phyloP scores from a whole-genome alignment of 2,888 invertebrate species.

The Galerucella calmariensis region DNA sequence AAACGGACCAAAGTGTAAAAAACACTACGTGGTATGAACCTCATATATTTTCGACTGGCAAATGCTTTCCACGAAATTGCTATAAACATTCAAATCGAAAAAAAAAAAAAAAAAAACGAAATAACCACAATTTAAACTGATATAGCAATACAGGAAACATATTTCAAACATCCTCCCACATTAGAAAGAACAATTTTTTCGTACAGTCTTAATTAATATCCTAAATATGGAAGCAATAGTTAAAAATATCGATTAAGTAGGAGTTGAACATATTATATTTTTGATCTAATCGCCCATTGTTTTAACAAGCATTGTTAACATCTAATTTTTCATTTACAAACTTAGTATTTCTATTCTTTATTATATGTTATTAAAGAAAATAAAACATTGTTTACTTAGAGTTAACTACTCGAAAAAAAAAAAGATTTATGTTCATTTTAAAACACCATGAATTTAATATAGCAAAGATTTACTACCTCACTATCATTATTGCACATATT shows the following conservation, averaged over 20 bases:
- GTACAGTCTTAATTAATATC: not conserved
- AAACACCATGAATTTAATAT: not conserved
- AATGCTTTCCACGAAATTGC: too few relatives aligned
- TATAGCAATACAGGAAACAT: too few relatives aligned
- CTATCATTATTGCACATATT: not conserved
- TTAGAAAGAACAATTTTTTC: not conserved
- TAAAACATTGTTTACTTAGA: not conserved
- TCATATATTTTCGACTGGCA: too few relatives aligned
- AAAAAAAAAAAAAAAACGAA: too few relatives aligned
- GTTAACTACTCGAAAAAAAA: not conserved
- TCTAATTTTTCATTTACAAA: not conserved
- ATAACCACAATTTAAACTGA: too few relatives aligned
- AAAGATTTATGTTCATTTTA: constrained; percentile 1
- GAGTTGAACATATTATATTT: not conserved
- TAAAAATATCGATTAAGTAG: not conserved
- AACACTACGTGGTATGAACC: too few relatives aligned
- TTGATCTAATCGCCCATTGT: not conserved
- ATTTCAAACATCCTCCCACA: not conserved
- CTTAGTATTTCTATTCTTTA: not conserved
- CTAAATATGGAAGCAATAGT: not conserved
- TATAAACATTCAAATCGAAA: too few relatives aligned
- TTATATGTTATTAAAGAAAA: not conserved
- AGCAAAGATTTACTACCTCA: not conserved
- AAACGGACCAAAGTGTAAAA: too few relatives aligned
- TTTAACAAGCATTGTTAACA: not conserved